A percentile compares a stretch with the other conserved stretches of the same genome.
These are phyloP conservation scores for Aquatica leii DNA, from an alignment of 2,888 invertebrate species.

Conservation along the genomic window DNA sequence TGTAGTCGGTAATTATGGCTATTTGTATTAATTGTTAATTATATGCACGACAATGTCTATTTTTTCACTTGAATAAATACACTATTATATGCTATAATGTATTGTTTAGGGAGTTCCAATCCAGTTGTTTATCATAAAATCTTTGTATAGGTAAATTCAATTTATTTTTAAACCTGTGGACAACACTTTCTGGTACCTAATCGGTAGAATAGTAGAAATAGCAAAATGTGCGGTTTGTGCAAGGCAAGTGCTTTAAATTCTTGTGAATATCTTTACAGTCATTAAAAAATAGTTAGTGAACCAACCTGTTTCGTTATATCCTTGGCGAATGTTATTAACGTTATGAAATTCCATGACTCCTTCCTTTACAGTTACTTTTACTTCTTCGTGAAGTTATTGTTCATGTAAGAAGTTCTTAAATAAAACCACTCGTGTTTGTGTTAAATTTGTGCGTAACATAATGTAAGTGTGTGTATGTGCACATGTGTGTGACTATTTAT, in stretches of 20 bases:
- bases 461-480: not conserved
- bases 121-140: not conserved
- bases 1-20: no score
- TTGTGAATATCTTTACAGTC: not conserved
- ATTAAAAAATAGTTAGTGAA: not conserved
- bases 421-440: not conserved
- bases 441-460: not conserved
- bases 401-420: not conserved
- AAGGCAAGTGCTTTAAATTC: not conserved
- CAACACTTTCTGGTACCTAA: no score
- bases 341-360: conserved; percentile 27
- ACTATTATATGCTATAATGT: no score
- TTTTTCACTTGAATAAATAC: conserved; percentile 8
- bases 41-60: not conserved
- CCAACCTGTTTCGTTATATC: not conserved
- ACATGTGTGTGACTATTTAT: not conserved
- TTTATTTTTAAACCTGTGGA: no score
- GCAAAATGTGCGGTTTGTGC: no score
- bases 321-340: conserved; percentile 9
- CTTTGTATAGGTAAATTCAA: not conserved
- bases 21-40: conserved; percentile 1
- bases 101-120: conserved; percentile 12
- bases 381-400: conserved; percentile 9
- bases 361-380: conserved; percentile 26
- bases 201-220: no score